Conservation (phyloP, 2,888 invertebrate genomes). For the Drosophila anomelani region DNA sequence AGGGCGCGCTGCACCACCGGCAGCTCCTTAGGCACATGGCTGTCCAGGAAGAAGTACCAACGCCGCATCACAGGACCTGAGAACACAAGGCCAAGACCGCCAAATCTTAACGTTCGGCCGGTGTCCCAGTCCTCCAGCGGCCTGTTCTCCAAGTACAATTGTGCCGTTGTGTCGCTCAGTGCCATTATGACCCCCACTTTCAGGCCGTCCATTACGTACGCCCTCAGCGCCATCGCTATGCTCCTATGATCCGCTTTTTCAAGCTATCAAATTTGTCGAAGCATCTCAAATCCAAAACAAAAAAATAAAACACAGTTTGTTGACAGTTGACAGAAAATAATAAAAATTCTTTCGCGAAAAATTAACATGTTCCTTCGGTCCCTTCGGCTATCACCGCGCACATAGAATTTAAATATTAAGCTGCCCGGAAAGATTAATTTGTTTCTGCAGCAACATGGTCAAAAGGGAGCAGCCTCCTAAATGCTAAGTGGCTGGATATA, state of each 20-base stretch:
- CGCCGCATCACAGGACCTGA: constrained; percentile 73
- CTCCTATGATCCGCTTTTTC: not conserved
- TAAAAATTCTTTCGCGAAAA: not conserved
- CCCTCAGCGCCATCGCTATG: constrained; percentile 69
- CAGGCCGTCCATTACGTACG: constrained; percentile 49
- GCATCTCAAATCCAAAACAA: not conserved
- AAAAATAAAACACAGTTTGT: not conserved
- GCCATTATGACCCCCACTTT: constrained; percentile 79
- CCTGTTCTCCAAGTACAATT: constrained; percentile 64
- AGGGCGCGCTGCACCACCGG: constrained; percentile 59
- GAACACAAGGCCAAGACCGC: constrained; percentile 70
- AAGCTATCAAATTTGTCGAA: not conserved
- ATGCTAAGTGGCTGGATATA: no score
- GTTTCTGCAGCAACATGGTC: no score
- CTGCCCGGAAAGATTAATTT: no score
- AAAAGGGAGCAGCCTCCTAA: no score
- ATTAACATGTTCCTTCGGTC: not conserved
- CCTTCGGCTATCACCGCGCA: not conserved
- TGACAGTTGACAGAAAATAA: constrained; percentile 6
- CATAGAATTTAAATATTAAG: no score
- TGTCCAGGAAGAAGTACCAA: constrained; percentile 77
- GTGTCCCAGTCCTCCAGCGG: constrained; percentile 59
- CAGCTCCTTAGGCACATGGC: constrained; percentile 57
- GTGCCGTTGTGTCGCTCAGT: constrained; percentile 78
- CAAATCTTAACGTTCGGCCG: constrained; percentile 69